Conservation (phyloP, 1,140 invertebrate genomes). For the Drosophila lacteicornis region DNA sequence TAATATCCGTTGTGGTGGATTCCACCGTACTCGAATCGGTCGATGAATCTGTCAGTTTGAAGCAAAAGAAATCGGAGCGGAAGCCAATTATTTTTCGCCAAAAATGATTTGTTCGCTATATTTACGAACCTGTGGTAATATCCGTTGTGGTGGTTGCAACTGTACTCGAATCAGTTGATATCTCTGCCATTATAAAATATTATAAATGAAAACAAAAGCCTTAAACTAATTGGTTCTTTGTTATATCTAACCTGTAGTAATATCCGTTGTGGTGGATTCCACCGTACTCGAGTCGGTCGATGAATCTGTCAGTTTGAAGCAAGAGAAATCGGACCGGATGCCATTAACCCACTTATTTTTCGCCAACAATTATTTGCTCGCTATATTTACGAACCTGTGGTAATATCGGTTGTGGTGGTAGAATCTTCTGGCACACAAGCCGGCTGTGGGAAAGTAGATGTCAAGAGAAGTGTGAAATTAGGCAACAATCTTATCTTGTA, state of each 20-base stretch:
- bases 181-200: too few relatives aligned
- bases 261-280: too few relatives aligned
- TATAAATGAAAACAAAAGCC: too few relatives aligned
- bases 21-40: background rate
- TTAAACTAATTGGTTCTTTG: too few relatives aligned
- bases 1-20: background rate
- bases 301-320: slow-evolving; percentile 5
- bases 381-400: slow-evolving; percentile 34
- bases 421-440: slow-evolving; percentile 30
- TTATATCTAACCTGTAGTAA: slow-evolving; percentile 6
- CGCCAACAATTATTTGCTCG: slow-evolving; percentile 7
- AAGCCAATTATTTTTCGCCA: background rate
- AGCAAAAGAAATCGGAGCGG: background rate
- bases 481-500: background rate
- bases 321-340: background rate
- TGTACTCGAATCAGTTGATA: too few relatives aligned
- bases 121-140: slow-evolving; percentile 33
- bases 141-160: slow-evolving; percentile 17
- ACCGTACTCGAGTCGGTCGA: background rate
- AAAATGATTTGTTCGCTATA: slow-evolving; percentile 8
- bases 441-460: slow-evolving; percentile 18
- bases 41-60: slow-evolving; percentile 4
- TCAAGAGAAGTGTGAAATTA: slow-evolving; percentile 1
- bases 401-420: slow-evolving; percentile 23
- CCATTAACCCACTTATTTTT: background rate